phyloP scores from a whole-genome alignment of 2,113 vertebrate species.

The Merops nubicus region DNA sequence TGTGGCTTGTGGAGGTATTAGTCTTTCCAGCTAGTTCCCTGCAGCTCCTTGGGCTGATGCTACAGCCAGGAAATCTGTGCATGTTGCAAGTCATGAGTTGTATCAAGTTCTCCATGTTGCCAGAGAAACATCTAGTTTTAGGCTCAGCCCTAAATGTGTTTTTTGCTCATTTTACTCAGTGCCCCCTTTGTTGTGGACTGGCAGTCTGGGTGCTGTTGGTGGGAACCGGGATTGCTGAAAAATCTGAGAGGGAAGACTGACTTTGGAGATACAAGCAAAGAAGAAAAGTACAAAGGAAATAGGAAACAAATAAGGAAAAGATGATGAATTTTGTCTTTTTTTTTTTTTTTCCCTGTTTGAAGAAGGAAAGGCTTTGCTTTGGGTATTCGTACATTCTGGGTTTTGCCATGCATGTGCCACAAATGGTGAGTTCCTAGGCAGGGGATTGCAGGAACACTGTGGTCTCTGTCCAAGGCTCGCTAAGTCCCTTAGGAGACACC shows the following conservation, averaged over 20 bases:
- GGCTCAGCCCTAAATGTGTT: slow-evolving; percentile 8
- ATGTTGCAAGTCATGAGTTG: slow-evolving; percentile 8
- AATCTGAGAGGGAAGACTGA: neutral
- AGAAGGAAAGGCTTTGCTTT: neutral
- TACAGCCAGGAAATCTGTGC: neutral
- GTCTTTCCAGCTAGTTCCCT: neutral
- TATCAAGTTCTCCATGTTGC: slow-evolving; percentile 45
- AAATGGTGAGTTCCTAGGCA: fast-evolving
- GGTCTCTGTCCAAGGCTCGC: neutral
- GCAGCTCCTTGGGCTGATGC: neutral
- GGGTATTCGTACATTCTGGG: neutral
- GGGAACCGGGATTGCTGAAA: neutral
- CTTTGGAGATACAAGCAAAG: neutral
- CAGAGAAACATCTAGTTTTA: slow-evolving; percentile 42
- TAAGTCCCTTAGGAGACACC: neutral
- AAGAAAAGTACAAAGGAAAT: neutral
- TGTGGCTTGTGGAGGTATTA: neutral
- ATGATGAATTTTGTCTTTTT: neutral
- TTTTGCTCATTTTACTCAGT: neutral
- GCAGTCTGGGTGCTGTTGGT: neutral
- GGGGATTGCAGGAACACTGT: neutral
- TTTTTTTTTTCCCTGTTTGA: neutral
- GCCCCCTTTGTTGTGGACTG: neutral
- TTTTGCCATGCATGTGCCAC: neutral
- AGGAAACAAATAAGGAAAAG: neutral